Percentiles rank a stretch among this genome's conserved stretches.
These are phyloP conservation scores for Danio jaintianensis DNA, from an alignment of 2,797 vertebrate species.

Conservation along the genomic window DNA sequence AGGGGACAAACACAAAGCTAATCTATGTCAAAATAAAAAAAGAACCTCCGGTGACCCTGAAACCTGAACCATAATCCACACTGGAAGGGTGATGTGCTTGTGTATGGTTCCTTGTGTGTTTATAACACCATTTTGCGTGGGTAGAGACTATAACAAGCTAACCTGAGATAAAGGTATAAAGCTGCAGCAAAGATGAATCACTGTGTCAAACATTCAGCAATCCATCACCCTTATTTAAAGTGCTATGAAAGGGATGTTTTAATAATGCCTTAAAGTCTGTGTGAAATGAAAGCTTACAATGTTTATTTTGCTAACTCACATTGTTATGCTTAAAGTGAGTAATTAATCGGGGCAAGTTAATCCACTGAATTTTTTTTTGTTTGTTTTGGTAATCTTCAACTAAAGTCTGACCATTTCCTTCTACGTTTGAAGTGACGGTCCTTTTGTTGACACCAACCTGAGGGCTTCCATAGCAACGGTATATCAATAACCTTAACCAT, in stretches of 20 bases:
- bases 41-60: neutral
- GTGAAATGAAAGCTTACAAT: no score
- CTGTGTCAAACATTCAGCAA: conserved; percentile 1
- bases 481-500: no score
- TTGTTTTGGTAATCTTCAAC: no score
- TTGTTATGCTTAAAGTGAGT: no score
- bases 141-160: conserved; percentile 10
- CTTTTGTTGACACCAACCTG: no score
- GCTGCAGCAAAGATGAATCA: conserved; percentile 1
- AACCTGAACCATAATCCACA: neutral
- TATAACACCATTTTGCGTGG: neutral
- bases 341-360: no score
- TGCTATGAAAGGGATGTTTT: neutral
- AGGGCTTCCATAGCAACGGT: no score
- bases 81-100: neutral
- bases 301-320: no score
- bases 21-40: conserved; percentile 33
- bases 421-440: no score
- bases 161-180: neutral
- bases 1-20: conserved; percentile 29
- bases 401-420: no score
- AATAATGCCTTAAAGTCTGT: neutral
- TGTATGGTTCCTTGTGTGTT: conserved; percentile 6
- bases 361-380: no score
- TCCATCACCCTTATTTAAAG: conserved; percentile 6